These are phyloP conservation scores for Epinotia bilunana DNA, from an alignment of 2,888 invertebrate genomes.

Conservation along the genomic window DNA sequence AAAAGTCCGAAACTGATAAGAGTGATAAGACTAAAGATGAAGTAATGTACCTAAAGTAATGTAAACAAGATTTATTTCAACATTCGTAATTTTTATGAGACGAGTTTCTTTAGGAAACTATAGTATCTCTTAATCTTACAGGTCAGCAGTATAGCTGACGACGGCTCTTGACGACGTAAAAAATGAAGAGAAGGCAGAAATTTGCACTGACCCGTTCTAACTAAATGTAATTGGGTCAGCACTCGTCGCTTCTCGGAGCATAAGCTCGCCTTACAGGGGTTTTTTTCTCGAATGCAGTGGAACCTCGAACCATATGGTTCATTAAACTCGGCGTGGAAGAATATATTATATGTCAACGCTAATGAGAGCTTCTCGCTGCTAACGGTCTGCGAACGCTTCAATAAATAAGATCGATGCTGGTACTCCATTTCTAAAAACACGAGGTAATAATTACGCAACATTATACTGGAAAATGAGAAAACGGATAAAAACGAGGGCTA, in stretches of 20 bases:
- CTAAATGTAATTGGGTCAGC: constrained; percentile 42
- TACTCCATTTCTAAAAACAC: constrained; percentile 5
- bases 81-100: not conserved
- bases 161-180: constrained; percentile 1
- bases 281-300: constrained; percentile 30
- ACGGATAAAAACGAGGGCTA: constrained; percentile 40
- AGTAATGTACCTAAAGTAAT: not conserved
- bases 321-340: constrained; percentile 48
- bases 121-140: too few relatives aligned
- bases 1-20: not conserved
- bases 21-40: not conserved
- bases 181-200: constrained; percentile 16
- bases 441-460: constrained; percentile 1
- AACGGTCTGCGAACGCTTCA: constrained; percentile 18
- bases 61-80: constrained; percentile 1
- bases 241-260: constrained; percentile 20
- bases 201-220: constrained; percentile 35
- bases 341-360: constrained; percentile 40
- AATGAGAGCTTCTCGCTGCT: constrained; percentile 19
- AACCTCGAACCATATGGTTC: constrained; percentile 36
- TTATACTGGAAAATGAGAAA: constrained; percentile 7
- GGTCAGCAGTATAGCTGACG: not conserved
- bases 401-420: constrained; percentile 6
- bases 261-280: constrained; percentile 12
- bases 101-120: too few relatives aligned